Evolutionary conservation across 2,888 invertebrate genomes (phyloP).

Genomic region (Disparrhopalites patrizii): DNA sequence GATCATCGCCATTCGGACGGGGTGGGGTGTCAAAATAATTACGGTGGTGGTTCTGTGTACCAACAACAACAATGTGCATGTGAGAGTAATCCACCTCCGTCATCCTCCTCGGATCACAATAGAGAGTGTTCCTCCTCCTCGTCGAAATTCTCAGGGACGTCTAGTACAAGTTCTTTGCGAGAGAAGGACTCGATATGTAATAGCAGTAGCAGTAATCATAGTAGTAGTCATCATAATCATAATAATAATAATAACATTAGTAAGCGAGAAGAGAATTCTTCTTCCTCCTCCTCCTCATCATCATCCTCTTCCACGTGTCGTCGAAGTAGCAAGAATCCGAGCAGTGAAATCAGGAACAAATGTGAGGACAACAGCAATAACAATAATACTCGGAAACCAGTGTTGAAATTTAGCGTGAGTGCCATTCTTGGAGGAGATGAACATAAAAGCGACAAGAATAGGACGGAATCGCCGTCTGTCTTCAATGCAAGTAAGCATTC

Average conservation of each 20-base stretch:
- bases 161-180: slow-evolving; percentile 3
- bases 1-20: slow-evolving; percentile 15
- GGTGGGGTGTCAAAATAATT: slow-evolving; percentile 20
- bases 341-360: slow-evolving; percentile 32
- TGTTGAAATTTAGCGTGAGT: slow-evolving; percentile 87
- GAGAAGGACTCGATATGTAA: slow-evolving; percentile 9
- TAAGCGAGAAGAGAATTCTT: slow-evolving; percentile 1
- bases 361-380: slow-evolving; percentile 41
- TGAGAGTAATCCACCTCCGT: slow-evolving; percentile 35
- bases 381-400: slow-evolving; percentile 59
- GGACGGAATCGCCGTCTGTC: slow-evolving; percentile 43
- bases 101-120: too few species aligned
- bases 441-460: slow-evolving; percentile 45
- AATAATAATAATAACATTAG: too few species aligned
- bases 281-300: too few species aligned
- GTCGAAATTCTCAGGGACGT: slow-evolving; percentile 12
- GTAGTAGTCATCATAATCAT: too few species aligned
- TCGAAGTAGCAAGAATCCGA: slow-evolving; percentile 32
- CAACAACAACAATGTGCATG: slow-evolving; percentile 36
- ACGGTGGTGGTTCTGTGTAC: slow-evolving; percentile 24
- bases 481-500: slow-evolving; percentile 46
- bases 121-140: slow-evolving; percentile 30
- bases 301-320: slow-evolving; percentile 29
- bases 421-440: slow-evolving; percentile 74
- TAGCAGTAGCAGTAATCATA: neutral